A percentile compares a stretch with the other conserved stretches of the same genome.
Evolutionary conservation across 2,888 invertebrate species (phyloP).

Genomic region (Hydraecia micacea): DNA sequence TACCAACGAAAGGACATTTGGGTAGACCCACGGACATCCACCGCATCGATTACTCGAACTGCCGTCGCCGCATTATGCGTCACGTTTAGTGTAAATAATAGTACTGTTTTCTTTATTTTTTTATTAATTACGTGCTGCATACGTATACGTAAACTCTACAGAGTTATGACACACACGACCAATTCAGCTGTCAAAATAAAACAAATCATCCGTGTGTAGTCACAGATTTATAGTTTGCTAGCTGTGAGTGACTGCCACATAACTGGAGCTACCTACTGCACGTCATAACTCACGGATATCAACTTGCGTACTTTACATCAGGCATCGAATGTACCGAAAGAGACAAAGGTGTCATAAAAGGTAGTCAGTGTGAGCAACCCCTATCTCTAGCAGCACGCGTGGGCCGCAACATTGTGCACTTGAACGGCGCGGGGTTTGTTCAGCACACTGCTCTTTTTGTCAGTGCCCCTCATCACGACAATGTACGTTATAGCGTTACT

Average conservation of each 20-base stretch:
- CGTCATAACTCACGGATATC: too few species aligned
- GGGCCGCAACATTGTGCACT: not conserved
- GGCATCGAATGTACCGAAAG: not conserved
- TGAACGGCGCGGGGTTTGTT: slow-evolving; percentile 24
- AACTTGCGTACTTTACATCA: too few species aligned
- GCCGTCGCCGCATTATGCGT: too few species aligned
- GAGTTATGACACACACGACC: not conserved
- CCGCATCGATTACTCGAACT: too few species aligned
- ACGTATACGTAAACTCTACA: not conserved
- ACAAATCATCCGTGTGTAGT: slow-evolving; percentile 16
- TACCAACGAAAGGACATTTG: too few species aligned
- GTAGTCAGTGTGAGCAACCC: not conserved
- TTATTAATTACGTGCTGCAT: not conserved
- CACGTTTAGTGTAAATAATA: not conserved
- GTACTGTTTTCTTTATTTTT: not conserved
- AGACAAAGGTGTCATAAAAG: not conserved
- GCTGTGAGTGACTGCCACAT: not conserved
- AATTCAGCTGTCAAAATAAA: slow-evolving; percentile 20
- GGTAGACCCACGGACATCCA: too few species aligned
- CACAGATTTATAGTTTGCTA: slow-evolving; percentile 9
- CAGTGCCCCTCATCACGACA: not conserved
- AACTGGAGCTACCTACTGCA: not conserved
- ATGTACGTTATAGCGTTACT: not conserved
- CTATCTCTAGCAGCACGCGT: not conserved
- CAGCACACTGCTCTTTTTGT: slow-evolving; percentile 8